A percentile compares a stretch with the other conserved stretches of the same genome.
Conservation (phyloP, 2,113 vertebrate species). For the Oryzias curvinotus region DNA sequence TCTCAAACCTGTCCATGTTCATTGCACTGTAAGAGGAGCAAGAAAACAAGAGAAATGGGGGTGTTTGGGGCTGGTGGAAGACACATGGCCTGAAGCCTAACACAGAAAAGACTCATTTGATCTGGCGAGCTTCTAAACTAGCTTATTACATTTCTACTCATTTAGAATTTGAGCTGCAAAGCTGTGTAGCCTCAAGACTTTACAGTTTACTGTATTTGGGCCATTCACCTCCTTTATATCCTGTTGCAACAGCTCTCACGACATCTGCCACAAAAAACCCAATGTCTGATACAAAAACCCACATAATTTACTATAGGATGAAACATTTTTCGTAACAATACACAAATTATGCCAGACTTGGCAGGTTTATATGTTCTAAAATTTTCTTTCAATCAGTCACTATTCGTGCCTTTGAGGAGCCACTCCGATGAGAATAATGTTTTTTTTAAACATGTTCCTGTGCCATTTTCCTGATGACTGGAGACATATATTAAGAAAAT, state of each 20-base stretch:
- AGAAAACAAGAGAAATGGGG: conserved; percentile 2
- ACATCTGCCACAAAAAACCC: conserved; percentile 19
- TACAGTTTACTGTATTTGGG: conserved; percentile 25
- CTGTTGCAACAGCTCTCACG: conserved; percentile 5
- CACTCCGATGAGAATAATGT: too few relatives aligned
- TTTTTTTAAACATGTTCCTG: too few relatives aligned
- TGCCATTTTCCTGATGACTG: too few relatives aligned
- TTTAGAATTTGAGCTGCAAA: conserved; percentile 19
- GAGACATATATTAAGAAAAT: too few relatives aligned
- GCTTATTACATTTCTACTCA: conserved; percentile 24
- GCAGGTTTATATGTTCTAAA: too few relatives aligned
- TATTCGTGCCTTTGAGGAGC: too few relatives aligned
- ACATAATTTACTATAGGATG: background rate
- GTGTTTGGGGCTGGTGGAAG: conserved; percentile 13
- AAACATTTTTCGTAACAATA: too few relatives aligned
- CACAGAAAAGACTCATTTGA: conserved; percentile 35
- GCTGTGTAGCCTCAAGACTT: conserved; percentile 25
- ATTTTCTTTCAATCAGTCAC: too few relatives aligned
- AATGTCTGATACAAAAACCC: background rate
- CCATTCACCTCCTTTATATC: conserved; percentile 20
- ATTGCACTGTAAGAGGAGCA: conserved; percentile 84
- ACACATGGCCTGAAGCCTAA: conserved; percentile 4
- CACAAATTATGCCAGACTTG: too few relatives aligned
- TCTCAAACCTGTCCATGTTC: conserved; percentile 98
- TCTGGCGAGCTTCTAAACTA: conserved; percentile 35